Percentiles rank a stretch among this genome's conserved stretches.
phyloP scores from a whole-genome alignment of 2,797 vertebrate genomes.

The Brachymystax lenok region DNA sequence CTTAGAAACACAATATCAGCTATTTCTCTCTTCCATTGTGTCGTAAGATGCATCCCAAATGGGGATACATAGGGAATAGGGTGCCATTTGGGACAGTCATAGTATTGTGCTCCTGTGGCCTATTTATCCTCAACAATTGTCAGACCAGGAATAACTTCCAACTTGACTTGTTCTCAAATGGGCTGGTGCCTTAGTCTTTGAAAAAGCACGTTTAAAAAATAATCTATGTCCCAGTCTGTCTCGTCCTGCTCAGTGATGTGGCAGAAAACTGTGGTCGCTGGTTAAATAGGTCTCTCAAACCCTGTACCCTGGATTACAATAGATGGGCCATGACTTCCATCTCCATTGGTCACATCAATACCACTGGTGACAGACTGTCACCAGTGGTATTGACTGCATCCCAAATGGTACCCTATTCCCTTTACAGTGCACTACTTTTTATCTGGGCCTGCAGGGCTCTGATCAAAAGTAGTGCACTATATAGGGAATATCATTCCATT shows the following conservation, averaged over 20 bases:
- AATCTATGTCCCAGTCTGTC: constrained; percentile 17
- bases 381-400: no score
- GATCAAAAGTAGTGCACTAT: background rate
- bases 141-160: background rate
- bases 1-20: background rate
- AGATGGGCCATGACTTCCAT: constrained; percentile 60
- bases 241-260: constrained; percentile 35
- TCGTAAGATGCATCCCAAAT: no score
- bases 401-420: background rate
- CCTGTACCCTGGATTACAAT: constrained; percentile 60
- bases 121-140: background rate
- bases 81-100: no score
- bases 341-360: constrained; percentile 52
- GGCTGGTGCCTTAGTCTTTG: background rate
- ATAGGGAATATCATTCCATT: background rate
- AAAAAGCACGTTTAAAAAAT: background rate
- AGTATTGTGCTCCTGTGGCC: background rate
- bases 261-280: constrained; percentile 20
- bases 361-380: constrained; percentile 52
- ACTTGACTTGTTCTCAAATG: background rate
- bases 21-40: background rate
- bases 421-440: background rate
- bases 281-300: constrained; percentile 26
- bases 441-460: background rate
- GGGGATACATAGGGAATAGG: no score